Evolutionary conservation across 2,888 invertebrate species (phyloP).

Genomic region (Argyresthia albistria): DNA sequence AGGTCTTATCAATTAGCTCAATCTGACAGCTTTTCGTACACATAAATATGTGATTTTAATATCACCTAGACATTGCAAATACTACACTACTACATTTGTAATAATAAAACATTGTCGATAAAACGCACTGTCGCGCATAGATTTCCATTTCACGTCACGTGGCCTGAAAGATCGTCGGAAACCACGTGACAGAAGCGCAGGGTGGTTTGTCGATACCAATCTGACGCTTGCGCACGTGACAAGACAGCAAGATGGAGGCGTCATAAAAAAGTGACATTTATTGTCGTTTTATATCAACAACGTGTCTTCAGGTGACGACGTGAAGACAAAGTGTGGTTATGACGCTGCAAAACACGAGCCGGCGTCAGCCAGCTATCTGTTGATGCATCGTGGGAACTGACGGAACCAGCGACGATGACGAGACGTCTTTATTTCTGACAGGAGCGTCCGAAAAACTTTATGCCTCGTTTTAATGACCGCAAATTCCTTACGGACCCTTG

Average conservation of each 20-base stretch:
- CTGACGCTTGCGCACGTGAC: constrained; percentile 61
- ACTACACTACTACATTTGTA: too few species aligned
- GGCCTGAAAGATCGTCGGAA: neutral
- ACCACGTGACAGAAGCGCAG: constrained; percentile 9
- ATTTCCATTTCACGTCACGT: too few species aligned
- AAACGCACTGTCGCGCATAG: too few species aligned
- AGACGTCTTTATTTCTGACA: constrained; percentile 35
- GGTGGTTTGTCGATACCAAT: constrained; percentile 41
- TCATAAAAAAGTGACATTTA: constrained; percentile 72
- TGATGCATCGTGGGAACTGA: constrained; percentile 46
- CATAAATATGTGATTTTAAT: too few species aligned
- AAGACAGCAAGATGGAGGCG: constrained; percentile 45
- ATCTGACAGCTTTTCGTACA: too few species aligned
- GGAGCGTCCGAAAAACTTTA: constrained; percentile 3
- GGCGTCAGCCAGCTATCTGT: constrained; percentile 34
- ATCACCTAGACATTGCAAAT: too few species aligned
- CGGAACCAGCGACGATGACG: constrained; percentile 17
- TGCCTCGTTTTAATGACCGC: too few species aligned
- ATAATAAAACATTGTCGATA: too few species aligned
- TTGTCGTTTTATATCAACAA: constrained; percentile 68
- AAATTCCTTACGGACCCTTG: too few species aligned
- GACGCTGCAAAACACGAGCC: constrained; percentile 54
- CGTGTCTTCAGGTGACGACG: constrained; percentile 54
- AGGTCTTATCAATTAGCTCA: too few species aligned
- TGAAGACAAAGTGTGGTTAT: constrained; percentile 47